A percentile compares a stretch with the other conserved stretches of the same genome.
Conservation (phyloP, 2,888 invertebrate species). For the Sycophila texana region DNA sequence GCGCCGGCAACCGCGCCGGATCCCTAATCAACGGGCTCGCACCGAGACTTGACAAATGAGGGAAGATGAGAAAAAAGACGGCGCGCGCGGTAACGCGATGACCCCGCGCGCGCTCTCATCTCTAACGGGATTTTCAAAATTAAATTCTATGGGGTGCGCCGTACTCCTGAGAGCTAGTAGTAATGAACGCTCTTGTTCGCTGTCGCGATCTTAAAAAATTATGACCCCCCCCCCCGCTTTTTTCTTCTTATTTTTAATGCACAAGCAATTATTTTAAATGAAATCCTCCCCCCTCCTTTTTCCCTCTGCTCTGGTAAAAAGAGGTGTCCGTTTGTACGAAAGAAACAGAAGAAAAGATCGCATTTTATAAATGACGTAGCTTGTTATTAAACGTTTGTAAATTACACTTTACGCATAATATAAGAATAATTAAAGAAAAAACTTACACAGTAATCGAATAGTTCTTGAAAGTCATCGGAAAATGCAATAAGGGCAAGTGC, state of each 20-base stretch:
- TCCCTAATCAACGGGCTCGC: constrained; percentile 65
- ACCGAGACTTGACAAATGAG: constrained; percentile 64
- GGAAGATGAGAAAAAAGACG: constrained; percentile 38
- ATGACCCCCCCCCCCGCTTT: not conserved
- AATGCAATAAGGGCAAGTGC: too few relatives aligned
- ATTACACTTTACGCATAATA: too few relatives aligned
- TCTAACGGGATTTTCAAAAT: constrained; percentile 42
- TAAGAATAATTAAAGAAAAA: too few relatives aligned
- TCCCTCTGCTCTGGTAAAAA: not conserved
- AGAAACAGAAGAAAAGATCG: not conserved
- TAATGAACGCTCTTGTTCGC: constrained; percentile 24
- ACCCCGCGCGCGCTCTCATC: not conserved
- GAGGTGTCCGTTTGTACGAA: not conserved
- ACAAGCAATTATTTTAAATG: not conserved
- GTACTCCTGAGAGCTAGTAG: not conserved
- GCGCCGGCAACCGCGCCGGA: constrained; percentile 23
- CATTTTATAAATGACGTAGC: too few relatives aligned
- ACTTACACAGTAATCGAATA: too few relatives aligned
- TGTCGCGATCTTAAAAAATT: constrained; percentile 27
- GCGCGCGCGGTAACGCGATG: constrained; percentile 25
- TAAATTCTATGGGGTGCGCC: constrained; percentile 28
- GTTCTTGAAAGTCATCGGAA: too few relatives aligned
- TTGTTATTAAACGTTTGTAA: too few relatives aligned
- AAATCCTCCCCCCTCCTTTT: constrained; percentile 4
- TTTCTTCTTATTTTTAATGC: not conserved